These are phyloP conservation scores for Fragum sueziense DNA, from an alignment of 2,888 invertebrate species.

Conservation along the genomic window DNA sequence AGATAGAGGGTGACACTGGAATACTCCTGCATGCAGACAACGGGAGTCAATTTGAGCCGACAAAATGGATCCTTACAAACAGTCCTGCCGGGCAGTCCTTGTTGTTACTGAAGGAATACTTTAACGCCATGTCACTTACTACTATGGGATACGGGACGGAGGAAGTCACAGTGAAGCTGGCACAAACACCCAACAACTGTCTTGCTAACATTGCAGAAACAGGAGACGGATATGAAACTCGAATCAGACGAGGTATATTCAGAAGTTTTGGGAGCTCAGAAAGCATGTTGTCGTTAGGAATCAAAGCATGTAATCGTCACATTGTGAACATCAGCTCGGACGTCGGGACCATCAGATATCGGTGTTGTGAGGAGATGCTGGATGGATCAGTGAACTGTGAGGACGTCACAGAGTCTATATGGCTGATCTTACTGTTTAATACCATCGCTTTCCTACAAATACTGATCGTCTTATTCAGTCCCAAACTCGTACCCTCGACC, in stretches of 20 bases:
- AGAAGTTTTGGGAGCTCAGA: constrained; percentile 35
- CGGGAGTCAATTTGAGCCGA: constrained; percentile 25
- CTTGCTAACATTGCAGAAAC: constrained; percentile 7
- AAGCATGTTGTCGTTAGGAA: neutral
- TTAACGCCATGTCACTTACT: constrained; percentile 46
- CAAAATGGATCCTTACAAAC: constrained; percentile 38
- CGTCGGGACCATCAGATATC: constrained; percentile 21
- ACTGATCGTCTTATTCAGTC: constrained; percentile 39
- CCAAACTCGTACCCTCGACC: constrained; percentile 27
- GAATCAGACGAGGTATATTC: constrained; percentile 24
- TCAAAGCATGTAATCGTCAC: constrained; percentile 44
- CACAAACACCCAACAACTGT: constrained; percentile 38
- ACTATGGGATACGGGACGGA: constrained; percentile 44
- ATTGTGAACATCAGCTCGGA: neutral
- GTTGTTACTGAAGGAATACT: constrained; percentile 45
- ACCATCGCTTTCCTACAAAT: constrained; percentile 36
- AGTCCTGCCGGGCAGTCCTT: constrained; percentile 36
- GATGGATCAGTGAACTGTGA: constrained; percentile 21
- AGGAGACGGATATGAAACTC: constrained; percentile 10
- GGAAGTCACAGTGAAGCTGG: constrained; percentile 20
- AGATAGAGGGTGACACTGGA: constrained; percentile 10
- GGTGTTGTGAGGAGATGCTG: constrained; percentile 31
- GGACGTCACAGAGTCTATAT: constrained; percentile 26
- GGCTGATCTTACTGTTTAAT: constrained; percentile 32
- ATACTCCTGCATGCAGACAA: neutral